Evolutionary conservation across 2,113 vertebrate genomes (phyloP).

Genomic region (Triplophysa rosa): DNA sequence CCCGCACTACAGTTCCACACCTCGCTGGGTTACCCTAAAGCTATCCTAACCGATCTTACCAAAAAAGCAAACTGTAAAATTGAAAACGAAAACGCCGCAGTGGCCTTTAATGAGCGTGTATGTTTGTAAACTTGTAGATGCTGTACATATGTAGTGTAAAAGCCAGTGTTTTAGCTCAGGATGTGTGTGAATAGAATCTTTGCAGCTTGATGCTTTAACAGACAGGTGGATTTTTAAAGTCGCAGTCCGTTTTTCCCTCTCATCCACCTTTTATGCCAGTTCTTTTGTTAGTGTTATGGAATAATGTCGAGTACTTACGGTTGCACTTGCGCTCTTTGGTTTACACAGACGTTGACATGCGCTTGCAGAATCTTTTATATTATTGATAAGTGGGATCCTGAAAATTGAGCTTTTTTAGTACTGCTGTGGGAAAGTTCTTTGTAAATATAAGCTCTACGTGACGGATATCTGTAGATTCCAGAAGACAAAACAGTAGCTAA

Average conservation of each 20-base stretch:
- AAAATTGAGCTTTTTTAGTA: too few relatives aligned
- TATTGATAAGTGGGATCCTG: too few relatives aligned
- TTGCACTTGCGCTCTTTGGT: background rate
- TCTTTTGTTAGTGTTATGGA: constrained; percentile 40
- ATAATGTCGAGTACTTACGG: constrained; percentile 9
- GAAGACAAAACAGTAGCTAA: too few relatives aligned
- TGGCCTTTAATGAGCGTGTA: constrained; percentile 33
- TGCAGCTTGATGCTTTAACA: constrained; percentile 40
- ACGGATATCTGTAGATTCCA: too few relatives aligned
- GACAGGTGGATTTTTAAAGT: constrained; percentile 23
- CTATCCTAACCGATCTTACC: constrained; percentile 15
- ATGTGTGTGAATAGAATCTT: constrained; percentile 23
- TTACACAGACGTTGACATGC: too few relatives aligned
- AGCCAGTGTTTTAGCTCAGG: constrained; percentile 39
- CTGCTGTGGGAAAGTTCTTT: too few relatives aligned
- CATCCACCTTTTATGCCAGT: background rate
- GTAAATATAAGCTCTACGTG: too few relatives aligned
- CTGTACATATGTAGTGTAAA: constrained; percentile 59
- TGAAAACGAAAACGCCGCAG: background rate
- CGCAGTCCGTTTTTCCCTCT: constrained; percentile 1
- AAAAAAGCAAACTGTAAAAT: constrained; percentile 8
- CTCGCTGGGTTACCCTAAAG: constrained; percentile 43
- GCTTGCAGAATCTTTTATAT: too few relatives aligned
- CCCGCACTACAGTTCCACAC: constrained; percentile 58
- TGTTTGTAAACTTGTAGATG: constrained; percentile 52